Evolutionary conservation across 1,140 invertebrate genomes (phyloP), one percentile per base, ranked within the genome.

Genomic region (Penaeus japonicus): DNA sequence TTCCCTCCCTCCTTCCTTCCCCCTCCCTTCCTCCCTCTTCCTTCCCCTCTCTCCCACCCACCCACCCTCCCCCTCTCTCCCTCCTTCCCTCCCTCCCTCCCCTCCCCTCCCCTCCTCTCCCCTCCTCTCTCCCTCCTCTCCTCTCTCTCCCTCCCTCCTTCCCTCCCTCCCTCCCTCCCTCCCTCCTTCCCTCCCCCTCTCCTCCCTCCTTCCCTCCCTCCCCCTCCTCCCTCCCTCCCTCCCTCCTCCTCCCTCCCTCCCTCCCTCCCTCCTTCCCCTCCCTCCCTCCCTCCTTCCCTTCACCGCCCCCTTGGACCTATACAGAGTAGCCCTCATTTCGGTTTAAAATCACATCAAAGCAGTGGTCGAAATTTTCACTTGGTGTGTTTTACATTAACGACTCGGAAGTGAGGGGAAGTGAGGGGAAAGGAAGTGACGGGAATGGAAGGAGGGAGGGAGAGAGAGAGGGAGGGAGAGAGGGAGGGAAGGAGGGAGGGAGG

Each of bases 271-370:
- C n/a, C n/a, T n/a, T n/a, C n/a, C n/a, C n/a, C n/a, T n/a, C n/a
- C n/a, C n/a, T n/a, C n/a, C n/a, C n/a, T n/a, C n/a, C n/a, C n/a
- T n/a, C n/a, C n/a, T n/a, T n/a, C n/a, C n/a, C n/a, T n/a, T n/a
- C n/a, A n/a, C n/a, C n/a, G n/a, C n/a, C n/a, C n/a, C n/a, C n/a
- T n/a, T n/a, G n/a, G n/a, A n/a, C n/a, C n/a, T n/a, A n/a, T n/a
- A n/a, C n/a, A n/a, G n/a, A n/a, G n/a, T n/a, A n/a, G n/a, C n/a
- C n/a, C n/a, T n/a, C n/a, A n/a, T n/a, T n/a, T n/a, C n/a, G n/a
- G n/a, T n/a, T n/a, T n/a, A n/a, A 83, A 59, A 59, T 27, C 80
- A 59, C 73, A 75, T 75, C 73, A 75, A 18, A n/a, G n/a, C n/a
- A n/a, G n/a, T n/a, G n/a, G n/a, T n/a, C n/a, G n/a, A n/a, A n/a